Evolutionary conservation across 2,797 vertebrate species (phyloP), one percentile per base, ranked within the genome.

Genomic region (Macropodus opercularis): DNA sequence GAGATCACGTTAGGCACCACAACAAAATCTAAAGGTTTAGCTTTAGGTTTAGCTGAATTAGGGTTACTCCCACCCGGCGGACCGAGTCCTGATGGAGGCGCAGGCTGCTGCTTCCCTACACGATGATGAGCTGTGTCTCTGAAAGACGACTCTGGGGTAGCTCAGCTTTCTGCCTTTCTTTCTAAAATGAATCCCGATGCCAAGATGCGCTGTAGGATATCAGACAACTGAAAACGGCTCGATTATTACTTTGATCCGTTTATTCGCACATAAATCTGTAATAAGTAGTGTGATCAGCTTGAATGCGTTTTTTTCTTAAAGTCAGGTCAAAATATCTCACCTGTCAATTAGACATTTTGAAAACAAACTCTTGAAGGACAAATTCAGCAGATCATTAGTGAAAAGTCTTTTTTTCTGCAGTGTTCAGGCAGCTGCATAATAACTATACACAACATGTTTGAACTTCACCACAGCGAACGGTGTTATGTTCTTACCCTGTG

Each of bases 401-500:
- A 44, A 54, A 54, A 21, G 8, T 8, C 0, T 29, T 53, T 52
- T 18, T 48, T 35, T 46, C 21, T 23, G n/a, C n/a, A n/a, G n/a
- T n/a, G n/a, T 35, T 23, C 39, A 19, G 29, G 21, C 8, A 29
- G 32, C 12, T 48, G 50, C 34, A 18, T 47, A 18, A 23, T 51
- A 59, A 24, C 56, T 31, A 0, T 4, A 27, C 39, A 34, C 41
- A 46, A 12, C n/a, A 27, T 42, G 18, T 65, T 62, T 18, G 10
- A 38, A 8, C 51, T 51, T 55, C 23, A 22, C 14, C 36, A n/a
- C 18, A 39, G 34, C 34, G 7, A 38, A 38, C 8, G 6, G n/a
- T 9, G 35, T 17, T 38, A 8, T 66, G 41, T 39, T 8, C 21
- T n/a, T 11, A n/a, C 57, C 26, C 54, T 43, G 32, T n/a, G 35